Evolutionary conservation across 2,797 vertebrate genomes (phyloP).

Genomic region (Sebastolobus altivelis): DNA sequence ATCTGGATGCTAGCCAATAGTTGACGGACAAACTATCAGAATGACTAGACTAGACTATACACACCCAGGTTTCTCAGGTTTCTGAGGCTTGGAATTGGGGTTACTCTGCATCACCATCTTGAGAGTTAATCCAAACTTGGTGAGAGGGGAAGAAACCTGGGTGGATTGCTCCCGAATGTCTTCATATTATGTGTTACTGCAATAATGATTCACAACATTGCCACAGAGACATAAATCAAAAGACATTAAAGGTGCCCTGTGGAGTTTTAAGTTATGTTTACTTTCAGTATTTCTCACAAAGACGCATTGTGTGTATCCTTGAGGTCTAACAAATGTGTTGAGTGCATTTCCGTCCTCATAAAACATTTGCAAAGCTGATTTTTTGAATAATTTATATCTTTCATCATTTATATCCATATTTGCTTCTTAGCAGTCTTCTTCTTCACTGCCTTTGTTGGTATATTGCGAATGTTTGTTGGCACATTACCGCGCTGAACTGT

Average conservation of each 20-base stretch:
- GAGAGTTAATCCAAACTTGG: neutral
- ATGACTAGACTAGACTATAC: neutral
- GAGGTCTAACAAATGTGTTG: slow-evolving; percentile 1
- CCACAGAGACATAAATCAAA: neutral
- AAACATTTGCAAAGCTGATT: slow-evolving; percentile 9
- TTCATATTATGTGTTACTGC: neutral
- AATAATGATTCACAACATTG: slow-evolving; percentile 1
- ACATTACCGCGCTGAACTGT: neutral
- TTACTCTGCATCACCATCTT: neutral
- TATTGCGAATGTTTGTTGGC: neutral
- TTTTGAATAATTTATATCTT: slow-evolving; percentile 4
- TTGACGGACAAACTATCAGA: neutral
- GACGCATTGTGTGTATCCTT: neutral
- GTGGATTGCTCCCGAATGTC: neutral
- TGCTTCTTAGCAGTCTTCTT: neutral
- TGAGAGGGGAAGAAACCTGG: neutral
- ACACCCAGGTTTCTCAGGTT: neutral
- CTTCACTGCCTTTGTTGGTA: neutral
- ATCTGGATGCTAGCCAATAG: neutral
- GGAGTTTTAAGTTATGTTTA: neutral
- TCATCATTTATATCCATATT: neutral
- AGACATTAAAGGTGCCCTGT: neutral
- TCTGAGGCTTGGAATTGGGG: neutral
- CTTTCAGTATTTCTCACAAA: neutral
- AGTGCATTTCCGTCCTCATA: neutral